A percentile compares a stretch with the other conserved stretches of the same genome.
Evolutionary conservation across 2,888 invertebrate species (phyloP).

Genomic region (Campoplex nolae): DNA sequence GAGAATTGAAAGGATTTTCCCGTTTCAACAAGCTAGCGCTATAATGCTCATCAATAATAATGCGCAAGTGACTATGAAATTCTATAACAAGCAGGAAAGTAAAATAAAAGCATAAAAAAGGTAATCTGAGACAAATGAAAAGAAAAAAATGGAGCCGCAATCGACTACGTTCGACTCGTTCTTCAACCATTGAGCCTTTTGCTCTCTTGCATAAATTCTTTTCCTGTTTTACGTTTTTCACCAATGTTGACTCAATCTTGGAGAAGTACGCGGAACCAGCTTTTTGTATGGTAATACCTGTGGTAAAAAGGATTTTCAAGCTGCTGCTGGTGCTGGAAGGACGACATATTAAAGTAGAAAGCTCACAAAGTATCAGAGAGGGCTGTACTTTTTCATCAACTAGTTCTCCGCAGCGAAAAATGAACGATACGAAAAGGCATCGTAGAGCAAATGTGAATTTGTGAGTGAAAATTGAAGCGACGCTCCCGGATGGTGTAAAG

Average conservation of each 20-base stretch:
- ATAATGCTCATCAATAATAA: too few relatives aligned
- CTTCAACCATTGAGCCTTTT: background rate
- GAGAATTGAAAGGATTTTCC: too few relatives aligned
- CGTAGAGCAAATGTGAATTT: background rate
- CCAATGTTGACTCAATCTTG: background rate
- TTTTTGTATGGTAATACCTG: constrained; percentile 5
- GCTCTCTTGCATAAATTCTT: constrained; percentile 10
- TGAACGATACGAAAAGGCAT: background rate
- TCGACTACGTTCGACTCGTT: background rate
- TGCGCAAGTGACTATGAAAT: too few relatives aligned
- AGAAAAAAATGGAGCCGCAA: background rate
- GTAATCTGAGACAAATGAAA: background rate
- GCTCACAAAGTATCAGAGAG: constrained; percentile 19
- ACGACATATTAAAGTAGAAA: background rate
- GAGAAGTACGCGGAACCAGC: background rate
- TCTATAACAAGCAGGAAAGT: background rate
- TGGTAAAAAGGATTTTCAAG: background rate
- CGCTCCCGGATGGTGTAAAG: background rate
- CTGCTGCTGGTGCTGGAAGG: background rate
- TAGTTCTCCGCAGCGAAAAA: background rate
- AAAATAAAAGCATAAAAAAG: background rate
- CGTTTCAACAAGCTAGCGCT: too few relatives aligned
- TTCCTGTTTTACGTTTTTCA: background rate
- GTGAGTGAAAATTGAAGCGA: background rate
- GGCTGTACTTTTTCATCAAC: constrained; percentile 22